Base-by-base conservation (phyloP, 2,888 invertebrate genomes). In the Sycophila texana region DNA sequence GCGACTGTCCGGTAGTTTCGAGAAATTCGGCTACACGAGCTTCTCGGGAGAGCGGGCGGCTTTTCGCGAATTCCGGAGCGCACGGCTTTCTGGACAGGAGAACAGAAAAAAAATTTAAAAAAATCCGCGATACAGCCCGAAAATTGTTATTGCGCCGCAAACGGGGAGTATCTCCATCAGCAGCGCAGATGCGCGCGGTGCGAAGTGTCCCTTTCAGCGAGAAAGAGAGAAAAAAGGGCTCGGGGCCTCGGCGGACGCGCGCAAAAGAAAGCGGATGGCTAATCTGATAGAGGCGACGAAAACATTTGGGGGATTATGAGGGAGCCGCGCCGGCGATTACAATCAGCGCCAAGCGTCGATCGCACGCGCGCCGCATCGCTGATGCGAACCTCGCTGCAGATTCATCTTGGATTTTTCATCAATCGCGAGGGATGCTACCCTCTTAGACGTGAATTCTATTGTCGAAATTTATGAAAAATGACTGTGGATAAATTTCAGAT, bases 221-320 rank as follows among this genome's bases (percentile, higher is more conserved):
- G 20, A 49, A n/a, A 39, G 30, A 18, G 16, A 58, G 22, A 20
- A 55, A 10, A 39, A 39, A 18, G 20, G 26, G 55, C 49, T 65
- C 30, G 22, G 49, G 20, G 57, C 26, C 10, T 39, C 26, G 39
- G 39, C 39, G 39, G 39, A 39, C 26, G 22, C 16, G 30, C n/a
- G 70, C 57, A 53, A 74, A 60, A 51, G 58, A 14, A 68, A 58
- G 74, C 75, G 75, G 57, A 65, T 14, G 77, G 20, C 65, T 75
- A 71, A 87, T 86, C 88, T 86, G 87, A 88, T 88, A 86, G 83
- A 86, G 85, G 86, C 86, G 88, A 87, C 86, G 87, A 88, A 87
- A 87, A 87, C 87, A 87, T 88, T 88, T 86, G 65, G 70, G 53
- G 84, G 88, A 87, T 89, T 88, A 88, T 85, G 85, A 86, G 86